Base-by-base conservation (phyloP, 2,888 invertebrate genomes). In the Augochlorella aurata region DNA sequence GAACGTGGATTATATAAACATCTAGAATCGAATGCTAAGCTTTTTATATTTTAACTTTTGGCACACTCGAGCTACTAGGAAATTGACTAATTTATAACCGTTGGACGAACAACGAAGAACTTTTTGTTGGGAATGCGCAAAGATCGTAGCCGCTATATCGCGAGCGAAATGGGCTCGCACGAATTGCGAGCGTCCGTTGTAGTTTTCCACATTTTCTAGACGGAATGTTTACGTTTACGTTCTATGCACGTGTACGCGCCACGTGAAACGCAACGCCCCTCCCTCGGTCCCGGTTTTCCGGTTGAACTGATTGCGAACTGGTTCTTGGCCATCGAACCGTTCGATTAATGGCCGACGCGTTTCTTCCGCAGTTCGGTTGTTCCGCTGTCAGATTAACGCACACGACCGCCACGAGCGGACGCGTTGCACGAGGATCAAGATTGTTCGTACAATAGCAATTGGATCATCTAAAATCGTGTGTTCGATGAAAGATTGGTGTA, bases 311-410 rank as follows among this genome's bases (percentile, higher is more conserved):
- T 91, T 88, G 87, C 89, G 90, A 92, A 92, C 92, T 92, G 92
- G 92, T 92, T 92, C 88, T 90, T 90, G 92, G 89, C 85, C 91
- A 91, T 92, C 92, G 91, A 92, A 92, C 90, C 92, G 91, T 92
- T 92, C 84, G 90, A 91, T 91, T 88, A 90, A 88, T 88, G 88
- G 87, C 82, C 83, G 83, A 83, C 85, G 88, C 84, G 87, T 88
- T 87, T 87, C 84, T 85, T 89, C 85, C 85, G 85, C 76, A 77
- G 73, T 66, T 79, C 66, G 80, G 77, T 82, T 82, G 77, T 84
- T 87, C 70, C 79, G 79, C 74, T 63, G 71, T 79, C 87, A 82
- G 87, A 89, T 87, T 85, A 88, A 87, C 86, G 83, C 82, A 85
- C 69, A 85, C 85, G 84, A 82, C 74, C 84, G 81, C 76, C 81